A percentile compares a stretch with the other conserved stretches of the same genome.
Evolutionary conservation across 2,113 vertebrate genomes (phyloP).

Genomic region (Apodemus speciosus): DNA sequence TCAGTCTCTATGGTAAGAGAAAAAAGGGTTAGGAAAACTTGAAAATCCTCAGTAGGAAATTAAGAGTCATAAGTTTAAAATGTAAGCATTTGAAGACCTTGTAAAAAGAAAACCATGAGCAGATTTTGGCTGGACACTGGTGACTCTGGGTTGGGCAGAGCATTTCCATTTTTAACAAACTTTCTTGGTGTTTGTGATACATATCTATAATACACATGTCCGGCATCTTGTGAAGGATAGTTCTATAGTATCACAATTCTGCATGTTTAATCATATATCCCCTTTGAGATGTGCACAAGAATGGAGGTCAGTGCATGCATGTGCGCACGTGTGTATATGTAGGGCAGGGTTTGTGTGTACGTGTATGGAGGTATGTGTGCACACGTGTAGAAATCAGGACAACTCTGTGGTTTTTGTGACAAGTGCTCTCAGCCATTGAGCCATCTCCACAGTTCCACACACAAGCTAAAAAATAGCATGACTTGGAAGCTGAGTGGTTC

Average conservation of each 20-base stretch:
- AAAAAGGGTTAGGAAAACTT: not conserved
- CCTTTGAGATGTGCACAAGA: not conserved
- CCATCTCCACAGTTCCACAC: not conserved
- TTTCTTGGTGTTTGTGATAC: not conserved
- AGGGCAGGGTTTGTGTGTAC: not conserved
- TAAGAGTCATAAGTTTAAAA: not conserved
- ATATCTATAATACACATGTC: not conserved
- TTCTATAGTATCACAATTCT: not conserved
- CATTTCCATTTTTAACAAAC: not conserved
- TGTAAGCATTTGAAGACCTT: constrained; percentile 30
- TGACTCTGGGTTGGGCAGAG: not conserved
- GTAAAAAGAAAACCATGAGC: not conserved
- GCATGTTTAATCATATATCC: not conserved
- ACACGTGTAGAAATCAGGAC: not conserved
- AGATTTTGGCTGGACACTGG: not conserved
- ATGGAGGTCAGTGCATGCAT: not conserved
- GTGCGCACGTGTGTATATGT: fast-evolving
- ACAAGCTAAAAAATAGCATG: not conserved
- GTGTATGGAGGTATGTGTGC: not conserved
- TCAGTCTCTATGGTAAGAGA: constrained; percentile 87
- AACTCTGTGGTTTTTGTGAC: not conserved
- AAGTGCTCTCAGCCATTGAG: not conserved
- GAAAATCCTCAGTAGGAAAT: constrained; percentile 11
- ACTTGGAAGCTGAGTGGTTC: not conserved
- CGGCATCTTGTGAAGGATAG: not conserved